phyloP scores from a whole-genome alignment of 2,888 invertebrate genomes.

The Pheosia tremula region DNA sequence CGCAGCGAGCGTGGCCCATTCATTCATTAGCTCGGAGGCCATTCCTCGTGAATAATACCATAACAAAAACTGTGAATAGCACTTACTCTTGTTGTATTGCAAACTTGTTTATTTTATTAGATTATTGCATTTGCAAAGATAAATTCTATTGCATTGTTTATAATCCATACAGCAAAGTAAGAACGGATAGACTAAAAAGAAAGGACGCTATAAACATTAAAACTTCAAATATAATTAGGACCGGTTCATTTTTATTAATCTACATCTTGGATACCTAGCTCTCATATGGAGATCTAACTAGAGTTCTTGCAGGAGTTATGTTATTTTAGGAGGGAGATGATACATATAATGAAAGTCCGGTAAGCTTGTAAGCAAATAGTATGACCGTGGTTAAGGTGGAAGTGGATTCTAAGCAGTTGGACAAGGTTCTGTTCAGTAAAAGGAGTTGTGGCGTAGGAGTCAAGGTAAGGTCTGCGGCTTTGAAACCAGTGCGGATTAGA shows the following conservation, averaged over 20 bases:
- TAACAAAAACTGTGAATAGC: conserved; percentile 74
- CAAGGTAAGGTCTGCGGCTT: conserved; percentile 83
- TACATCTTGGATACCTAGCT: no score
- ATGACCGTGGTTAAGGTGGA: conserved; percentile 28
- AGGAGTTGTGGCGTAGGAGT: conserved; percentile 79
- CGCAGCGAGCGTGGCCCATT: conserved; percentile 64
- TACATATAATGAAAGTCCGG: neutral
- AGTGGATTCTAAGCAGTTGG: conserved; percentile 39
- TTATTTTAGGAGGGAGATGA: no score
- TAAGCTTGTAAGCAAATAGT: conserved; percentile 19
- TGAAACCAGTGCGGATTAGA: conserved; percentile 62
- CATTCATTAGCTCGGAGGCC: conserved; percentile 81
- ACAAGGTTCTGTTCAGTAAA: conserved; percentile 72
- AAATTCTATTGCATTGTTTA: neutral
- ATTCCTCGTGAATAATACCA: conserved; percentile 79
- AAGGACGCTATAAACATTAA: neutral
- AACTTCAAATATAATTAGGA: neutral
- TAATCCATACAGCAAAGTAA: neutral
- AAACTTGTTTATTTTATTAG: conserved; percentile 31
- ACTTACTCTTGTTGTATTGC: conserved; percentile 50
- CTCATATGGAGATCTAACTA: no score
- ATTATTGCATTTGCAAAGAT: conserved; percentile 14
- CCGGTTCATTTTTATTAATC: no score
- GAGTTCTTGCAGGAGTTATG: no score
- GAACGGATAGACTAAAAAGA: no score